A percentile compares a stretch with the other conserved stretches of the same genome.
These are phyloP conservation scores for Lissocephala sabroskyi DNA, from an alignment of 2,888 invertebrate genomes.

Conservation along the genomic window DNA sequence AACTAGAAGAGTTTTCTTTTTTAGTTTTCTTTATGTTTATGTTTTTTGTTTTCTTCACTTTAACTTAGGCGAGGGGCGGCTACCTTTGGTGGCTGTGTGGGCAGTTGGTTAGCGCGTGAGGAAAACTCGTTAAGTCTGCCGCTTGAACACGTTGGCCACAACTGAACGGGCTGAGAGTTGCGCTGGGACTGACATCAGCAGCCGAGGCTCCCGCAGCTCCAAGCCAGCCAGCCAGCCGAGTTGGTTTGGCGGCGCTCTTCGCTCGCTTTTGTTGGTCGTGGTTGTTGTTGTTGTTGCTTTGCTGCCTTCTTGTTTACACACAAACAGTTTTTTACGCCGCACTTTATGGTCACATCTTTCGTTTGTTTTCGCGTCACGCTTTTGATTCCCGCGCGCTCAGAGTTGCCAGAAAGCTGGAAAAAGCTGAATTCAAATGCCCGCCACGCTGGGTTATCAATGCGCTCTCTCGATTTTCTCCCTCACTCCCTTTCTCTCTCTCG, in stretches of 20 bases:
- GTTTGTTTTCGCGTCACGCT: slow-evolving; percentile 34
- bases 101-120: slow-evolving; percentile 8
- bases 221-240: too few relatives aligned
- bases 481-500: too few relatives aligned
- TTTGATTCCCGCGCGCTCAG: slow-evolving; percentile 1
- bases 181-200: slow-evolving; percentile 35
- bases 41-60: too few relatives aligned
- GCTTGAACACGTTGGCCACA: slow-evolving; percentile 36
- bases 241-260: neutral
- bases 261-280: slow-evolving; percentile 12
- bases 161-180: slow-evolving; percentile 45
- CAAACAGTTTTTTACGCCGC: slow-evolving; percentile 23
- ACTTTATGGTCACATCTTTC: slow-evolving; percentile 52
- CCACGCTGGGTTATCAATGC: too few relatives aligned
- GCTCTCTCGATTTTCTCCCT: too few relatives aligned
- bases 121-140: slow-evolving; percentile 14
- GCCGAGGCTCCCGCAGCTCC: too few relatives aligned
- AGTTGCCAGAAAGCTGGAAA: slow-evolving; percentile 35
- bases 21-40: neutral
- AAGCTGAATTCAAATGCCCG: slow-evolving; percentile 9
- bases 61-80: too few relatives aligned
- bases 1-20: slow-evolving; percentile 2
- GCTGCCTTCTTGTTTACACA: slow-evolving; percentile 1
- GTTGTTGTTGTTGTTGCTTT: slow-evolving; percentile 20
- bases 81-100: slow-evolving; percentile 17